Evolutionary conservation across 2,888 invertebrate genomes (phyloP), one percentile per base, ranked within the genome.

Genomic region (Acronicta aceris): DNA sequence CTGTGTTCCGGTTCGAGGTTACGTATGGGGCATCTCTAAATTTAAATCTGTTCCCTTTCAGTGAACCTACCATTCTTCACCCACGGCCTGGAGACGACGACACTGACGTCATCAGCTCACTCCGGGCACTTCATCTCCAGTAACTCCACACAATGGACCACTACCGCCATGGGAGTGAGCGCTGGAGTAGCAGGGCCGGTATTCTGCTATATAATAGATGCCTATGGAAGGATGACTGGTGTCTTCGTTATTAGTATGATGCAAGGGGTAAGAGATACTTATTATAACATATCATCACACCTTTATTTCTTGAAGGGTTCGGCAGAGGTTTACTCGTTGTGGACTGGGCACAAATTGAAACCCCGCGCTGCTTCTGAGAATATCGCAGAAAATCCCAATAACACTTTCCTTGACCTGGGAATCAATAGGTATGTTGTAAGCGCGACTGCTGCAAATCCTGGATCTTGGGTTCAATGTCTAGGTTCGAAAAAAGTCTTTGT

Each of bases 41-140:
- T 27, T 5, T 27, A 27, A 27, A 27, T 41, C 38, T 49, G 4
- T 59, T 55, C 62, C n/a, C 66, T 81, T 87, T 0, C 85, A 93
- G 93, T 85, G 2, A 89, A 87, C 40, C 66, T 94, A 0, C 89
- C 92, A 6, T 92, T 91, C 82, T 87, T 93, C 72, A 92, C 92
- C 0, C 87, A 90, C 54, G 92, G 93, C n/a, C 76, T 93, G 5
- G 87, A 89, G 56, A 84, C 88, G 0, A 87, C 85, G 0, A 81
- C 81, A 1, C 78, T 93, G 1, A 85, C 88, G 0, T 76, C 89
- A 38, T 84, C 89, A 42, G 76, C 82, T 0, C 90, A 89, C 55
- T 75, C 88, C 0, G 90, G 89, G 0, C 85, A 88, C 55, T 89
- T 90, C 64, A 77, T 78, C 8, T 59, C 46, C 3, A 61, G 78